phyloP scores from a whole-genome alignment of 2,113 vertebrate genomes.

The Phodopus roborovskii region DNA sequence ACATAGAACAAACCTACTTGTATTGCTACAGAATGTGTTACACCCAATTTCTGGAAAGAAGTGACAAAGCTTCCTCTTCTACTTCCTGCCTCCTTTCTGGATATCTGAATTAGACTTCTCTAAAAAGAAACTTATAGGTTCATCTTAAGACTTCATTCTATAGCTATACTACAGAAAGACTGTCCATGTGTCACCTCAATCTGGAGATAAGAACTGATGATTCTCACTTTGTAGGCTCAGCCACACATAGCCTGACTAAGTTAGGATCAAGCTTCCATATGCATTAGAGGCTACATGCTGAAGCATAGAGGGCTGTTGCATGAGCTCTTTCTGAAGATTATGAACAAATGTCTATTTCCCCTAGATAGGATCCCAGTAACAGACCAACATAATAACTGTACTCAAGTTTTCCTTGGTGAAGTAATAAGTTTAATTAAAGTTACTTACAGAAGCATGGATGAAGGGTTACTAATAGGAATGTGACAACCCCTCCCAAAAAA shows the following conservation, averaged over 20 bases:
- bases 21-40: background rate
- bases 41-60: background rate
- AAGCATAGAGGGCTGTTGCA: background rate
- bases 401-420: background rate
- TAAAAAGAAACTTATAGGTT: background rate
- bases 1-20: background rate
- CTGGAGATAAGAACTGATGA: background rate
- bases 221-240: background rate
- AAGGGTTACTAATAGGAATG: background rate
- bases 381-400: background rate
- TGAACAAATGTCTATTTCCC: background rate
- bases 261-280: background rate
- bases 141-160: background rate
- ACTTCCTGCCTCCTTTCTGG: background rate
- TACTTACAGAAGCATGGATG: background rate
- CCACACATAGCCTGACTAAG: background rate
- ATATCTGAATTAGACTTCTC: background rate
- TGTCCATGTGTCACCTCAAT: background rate
- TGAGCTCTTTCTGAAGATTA: background rate
- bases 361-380: background rate
- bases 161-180: background rate
- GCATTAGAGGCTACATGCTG: background rate
- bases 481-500: background rate
- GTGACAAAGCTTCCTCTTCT: background rate
- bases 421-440: background rate